Conservation (phyloP, 1,140 invertebrate species). For the Lepidostoma basale region DNA sequence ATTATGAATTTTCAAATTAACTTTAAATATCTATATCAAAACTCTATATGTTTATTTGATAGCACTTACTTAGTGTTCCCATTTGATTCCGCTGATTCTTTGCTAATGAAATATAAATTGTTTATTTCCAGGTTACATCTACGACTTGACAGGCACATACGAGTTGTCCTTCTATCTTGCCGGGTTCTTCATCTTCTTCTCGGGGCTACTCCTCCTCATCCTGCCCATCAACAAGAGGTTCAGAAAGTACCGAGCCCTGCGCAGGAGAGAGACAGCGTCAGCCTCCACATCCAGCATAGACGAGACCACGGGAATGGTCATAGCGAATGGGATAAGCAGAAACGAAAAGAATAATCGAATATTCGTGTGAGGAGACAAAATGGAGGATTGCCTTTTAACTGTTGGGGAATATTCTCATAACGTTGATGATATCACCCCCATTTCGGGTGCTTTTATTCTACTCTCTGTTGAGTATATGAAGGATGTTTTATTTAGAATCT, state of each 20-base stretch:
- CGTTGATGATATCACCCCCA: too few relatives aligned
- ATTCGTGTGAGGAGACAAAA: slow-evolving; percentile 31
- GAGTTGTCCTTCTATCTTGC: slow-evolving; percentile 86
- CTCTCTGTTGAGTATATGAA: background rate
- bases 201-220: slow-evolving; percentile 78
- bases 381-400: slow-evolving; percentile 4
- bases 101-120: slow-evolving; percentile 26
- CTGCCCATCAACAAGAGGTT: slow-evolving; percentile 63
- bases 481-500: background rate
- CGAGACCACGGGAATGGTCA: slow-evolving; percentile 27
- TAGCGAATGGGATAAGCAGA: slow-evolving; percentile 33
- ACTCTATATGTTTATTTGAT: too few relatives aligned
- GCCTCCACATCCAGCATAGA: slow-evolving; percentile 35
- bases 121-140: slow-evolving; percentile 77
- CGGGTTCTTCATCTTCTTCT: slow-evolving; percentile 83
- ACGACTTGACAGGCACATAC: slow-evolving; percentile 78
- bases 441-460: too few relatives aligned
- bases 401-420: background rate
- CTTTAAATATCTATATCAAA: too few relatives aligned
- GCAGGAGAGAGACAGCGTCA: slow-evolving; percentile 15
- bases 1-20: too few relatives aligned
- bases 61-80: too few relatives aligned
- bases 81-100: too few relatives aligned
- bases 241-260: slow-evolving; percentile 45
- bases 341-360: slow-evolving; percentile 39